Conservation (phyloP, 2,113 vertebrate species). For the Baryphthengus martii region DNA sequence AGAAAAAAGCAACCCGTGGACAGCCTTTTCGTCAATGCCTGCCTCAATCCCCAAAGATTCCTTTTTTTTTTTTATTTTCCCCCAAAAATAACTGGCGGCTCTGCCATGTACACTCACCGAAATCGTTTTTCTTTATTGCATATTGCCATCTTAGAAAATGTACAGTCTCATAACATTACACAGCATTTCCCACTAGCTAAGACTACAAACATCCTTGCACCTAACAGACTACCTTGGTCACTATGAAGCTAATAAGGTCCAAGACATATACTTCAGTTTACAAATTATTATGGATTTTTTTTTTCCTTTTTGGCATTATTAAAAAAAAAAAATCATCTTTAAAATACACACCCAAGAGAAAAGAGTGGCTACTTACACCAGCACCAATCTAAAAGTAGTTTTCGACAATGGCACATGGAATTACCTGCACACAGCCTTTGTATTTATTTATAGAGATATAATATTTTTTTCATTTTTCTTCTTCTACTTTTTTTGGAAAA, state of each 20-base stretch:
- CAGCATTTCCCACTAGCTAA: slow-evolving; percentile 69
- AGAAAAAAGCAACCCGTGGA: accelerated
- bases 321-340: slow-evolving; percentile 68
- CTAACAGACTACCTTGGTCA: slow-evolving; percentile 74
- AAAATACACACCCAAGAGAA: slow-evolving; percentile 79
- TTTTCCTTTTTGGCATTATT: slow-evolving; percentile 78
- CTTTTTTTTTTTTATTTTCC: accelerated
- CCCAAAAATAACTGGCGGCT: background rate
- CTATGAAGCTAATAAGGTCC: slow-evolving; percentile 75
- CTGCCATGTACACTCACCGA: slow-evolving; percentile 49
- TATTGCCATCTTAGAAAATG: slow-evolving; percentile 78
- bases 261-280: slow-evolving; percentile 77
- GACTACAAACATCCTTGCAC: slow-evolving; percentile 73
- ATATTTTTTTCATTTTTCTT: background rate
- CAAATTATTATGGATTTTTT: slow-evolving; percentile 74
- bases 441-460: slow-evolving; percentile 34
- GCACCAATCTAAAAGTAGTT: slow-evolving; percentile 79
- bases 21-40: background rate
- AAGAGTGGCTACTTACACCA: slow-evolving; percentile 78
- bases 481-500: slow-evolving; percentile 19
- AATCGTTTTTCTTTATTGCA: slow-evolving; percentile 80
- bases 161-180: slow-evolving; percentile 80
- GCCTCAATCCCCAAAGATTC: background rate
- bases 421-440: slow-evolving; percentile 73
- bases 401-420: slow-evolving; percentile 77